phyloP scores from a whole-genome alignment of 2,797 vertebrate species.

The Zalophus californianus region DNA sequence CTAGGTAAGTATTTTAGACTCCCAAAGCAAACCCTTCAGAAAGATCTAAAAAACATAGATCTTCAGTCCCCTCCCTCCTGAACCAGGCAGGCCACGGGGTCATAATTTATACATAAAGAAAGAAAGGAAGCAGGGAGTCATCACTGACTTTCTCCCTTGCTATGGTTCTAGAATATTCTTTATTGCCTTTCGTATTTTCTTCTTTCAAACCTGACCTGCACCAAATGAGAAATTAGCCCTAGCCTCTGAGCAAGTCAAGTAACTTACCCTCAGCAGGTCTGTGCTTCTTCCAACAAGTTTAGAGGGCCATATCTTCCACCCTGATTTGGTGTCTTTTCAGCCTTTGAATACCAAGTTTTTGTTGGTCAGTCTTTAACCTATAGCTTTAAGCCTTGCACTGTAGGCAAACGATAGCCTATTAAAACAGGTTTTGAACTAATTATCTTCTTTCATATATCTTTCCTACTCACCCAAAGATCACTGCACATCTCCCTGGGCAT shows the following conservation, averaged over 20 bases:
- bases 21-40: constrained; percentile 55
- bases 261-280: background rate
- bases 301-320: background rate
- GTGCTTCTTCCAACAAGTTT: background rate
- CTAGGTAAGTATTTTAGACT: constrained; percentile 42
- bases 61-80: background rate
- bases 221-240: constrained; percentile 17
- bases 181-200: constrained; percentile 31
- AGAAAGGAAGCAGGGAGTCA: background rate
- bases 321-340: background rate
- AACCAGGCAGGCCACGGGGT: background rate
- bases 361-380: constrained; percentile 17
- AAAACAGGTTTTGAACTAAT: constrained; percentile 37
- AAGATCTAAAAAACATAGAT: constrained; percentile 47
- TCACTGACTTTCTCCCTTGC: background rate
- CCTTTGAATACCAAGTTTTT: constrained; percentile 1
- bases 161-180: constrained; percentile 30
- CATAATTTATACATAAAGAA: constrained; percentile 26
- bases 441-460: background rate
- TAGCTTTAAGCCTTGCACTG: constrained; percentile 8
- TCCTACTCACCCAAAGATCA: constrained; percentile 38
- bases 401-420: constrained; percentile 24
- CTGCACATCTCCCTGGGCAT: background rate
- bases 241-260: background rate
- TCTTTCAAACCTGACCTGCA: background rate